Conservation (phyloP, 2,888 invertebrate species). For the Arctia plantaginis region DNA sequence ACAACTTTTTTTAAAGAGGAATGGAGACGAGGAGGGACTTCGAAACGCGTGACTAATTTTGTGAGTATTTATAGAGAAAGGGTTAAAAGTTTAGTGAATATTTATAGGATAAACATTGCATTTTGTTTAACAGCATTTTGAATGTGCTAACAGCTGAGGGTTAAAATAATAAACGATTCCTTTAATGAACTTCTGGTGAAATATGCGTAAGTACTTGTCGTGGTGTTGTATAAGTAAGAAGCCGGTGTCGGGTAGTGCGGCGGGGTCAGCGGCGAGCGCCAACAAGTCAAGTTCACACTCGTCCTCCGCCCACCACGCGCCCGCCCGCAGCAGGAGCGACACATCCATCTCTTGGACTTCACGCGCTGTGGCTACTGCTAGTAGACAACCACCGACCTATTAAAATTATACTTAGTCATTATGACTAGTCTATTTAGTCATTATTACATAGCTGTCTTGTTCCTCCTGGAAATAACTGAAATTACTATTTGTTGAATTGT, state of each 20-base stretch:
- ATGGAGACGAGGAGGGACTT: not conserved
- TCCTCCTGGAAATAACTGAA: no score
- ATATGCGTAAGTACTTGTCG: conserved; percentile 77
- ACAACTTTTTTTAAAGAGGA: no score
- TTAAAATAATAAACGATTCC: not conserved
- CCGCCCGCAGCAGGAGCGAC: conserved; percentile 94
- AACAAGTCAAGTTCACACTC: conserved; percentile 98
- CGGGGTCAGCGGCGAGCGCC: conserved; percentile 91
- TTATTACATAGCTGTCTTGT: no score
- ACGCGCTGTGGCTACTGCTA: conserved; percentile 97
- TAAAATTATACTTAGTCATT: not conserved
- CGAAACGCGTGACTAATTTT: not conserved
- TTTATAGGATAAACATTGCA: not conserved
- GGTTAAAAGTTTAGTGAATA: not conserved
- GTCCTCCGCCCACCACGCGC: conserved; percentile 97
- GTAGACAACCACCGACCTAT: conserved; percentile 91
- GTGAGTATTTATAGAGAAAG: not conserved
- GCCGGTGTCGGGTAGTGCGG: conserved; percentile 91
- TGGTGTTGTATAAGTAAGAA: conserved; percentile 95
- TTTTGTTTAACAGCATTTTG: not conserved
- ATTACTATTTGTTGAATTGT: no score
- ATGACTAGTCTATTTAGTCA: no score
- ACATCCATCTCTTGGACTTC: conserved; percentile 99
- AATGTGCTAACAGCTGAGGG: not conserved
- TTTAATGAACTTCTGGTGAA: not conserved